Evolutionary conservation across 2,888 invertebrate species (phyloP), one percentile per base, ranked within the genome.

Genomic region (Diabrotica balteata): DNA sequence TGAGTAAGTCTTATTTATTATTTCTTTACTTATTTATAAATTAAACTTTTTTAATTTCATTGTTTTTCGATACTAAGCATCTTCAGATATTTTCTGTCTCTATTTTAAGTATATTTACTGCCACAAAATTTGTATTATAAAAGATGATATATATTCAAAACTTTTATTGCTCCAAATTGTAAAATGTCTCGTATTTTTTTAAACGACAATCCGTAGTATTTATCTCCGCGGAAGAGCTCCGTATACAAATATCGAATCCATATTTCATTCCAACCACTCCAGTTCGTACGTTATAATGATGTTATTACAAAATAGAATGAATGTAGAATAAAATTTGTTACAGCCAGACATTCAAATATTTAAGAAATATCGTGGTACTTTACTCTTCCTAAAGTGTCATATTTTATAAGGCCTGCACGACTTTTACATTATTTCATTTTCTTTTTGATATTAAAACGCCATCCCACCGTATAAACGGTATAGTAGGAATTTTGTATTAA

Each of bases 401-500:
- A 80, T 81, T 80, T 82, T 81, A 80, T 80, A 79, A 79, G 73
- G 81, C 80, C 80, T 54, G 62, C 68, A 65, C 78, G 80, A 79
- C 80, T 80, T 79, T 80, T 80, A 81, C 80, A 80, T 79, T 78
- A 69, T 81, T 79, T 79, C 80, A 79, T 80, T 80, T 79, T 80
- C 80, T 78, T 79, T 78, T 76, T 77, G 76, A 69, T 72, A 67
- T 71, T 72, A 72, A 63, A 69, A 69, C 69, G 72, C 63, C 60
- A 47, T 66, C 52, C 62, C 66, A 58, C 46, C 43, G 51, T 52
- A 64, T 64, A 64, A 64, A 59, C 58, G 64, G 49, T 53, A 59
- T 46, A 52, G 58, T 52, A 8, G 52, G 46, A 64, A 64, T 64
- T 50, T 52, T 58, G 58, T 51, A 64, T 64, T 32, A 58, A 58